phyloP scores from a whole-genome alignment of 2,888 invertebrate species.

The Pyrrhosoma nymphula region DNA sequence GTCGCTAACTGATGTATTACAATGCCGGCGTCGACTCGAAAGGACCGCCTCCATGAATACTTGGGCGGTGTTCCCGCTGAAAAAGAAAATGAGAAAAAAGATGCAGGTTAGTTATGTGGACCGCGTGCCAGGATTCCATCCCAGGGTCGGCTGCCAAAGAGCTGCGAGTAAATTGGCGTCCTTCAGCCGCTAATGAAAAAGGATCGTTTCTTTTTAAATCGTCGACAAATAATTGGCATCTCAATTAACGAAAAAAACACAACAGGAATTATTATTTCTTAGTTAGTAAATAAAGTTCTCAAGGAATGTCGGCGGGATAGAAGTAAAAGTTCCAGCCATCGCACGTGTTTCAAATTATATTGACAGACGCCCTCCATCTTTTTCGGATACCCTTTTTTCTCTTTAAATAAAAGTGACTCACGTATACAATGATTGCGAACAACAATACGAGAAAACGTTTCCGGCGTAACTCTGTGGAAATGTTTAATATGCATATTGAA shows the following conservation, averaged over 20 bases:
- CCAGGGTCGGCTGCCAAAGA: background rate
- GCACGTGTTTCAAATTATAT: too few relatives aligned
- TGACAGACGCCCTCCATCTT: too few relatives aligned
- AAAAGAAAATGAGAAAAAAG: background rate
- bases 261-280: background rate
- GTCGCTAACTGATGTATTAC: too few relatives aligned
- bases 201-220: slow-evolving; percentile 29
- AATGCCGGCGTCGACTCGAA: background rate
- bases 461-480: too few relatives aligned
- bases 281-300: background rate
- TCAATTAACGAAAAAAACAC: background rate
- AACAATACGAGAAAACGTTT: too few relatives aligned
- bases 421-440: too few relatives aligned
- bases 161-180: slow-evolving; percentile 7
- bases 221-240: slow-evolving; percentile 31
- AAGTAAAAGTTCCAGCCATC: too few relatives aligned
- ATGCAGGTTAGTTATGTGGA: background rate
- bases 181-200: slow-evolving; percentile 28
- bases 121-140: background rate
- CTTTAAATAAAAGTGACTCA: too few relatives aligned
- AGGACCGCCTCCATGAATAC: background rate
- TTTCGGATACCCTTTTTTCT: too few relatives aligned
- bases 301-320: background rate
- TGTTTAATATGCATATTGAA: too few relatives aligned
- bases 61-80: background rate